These are phyloP conservation scores for Amaurobius ferox DNA, from an alignment of 2,888 invertebrate species.

Conservation along the genomic window DNA sequence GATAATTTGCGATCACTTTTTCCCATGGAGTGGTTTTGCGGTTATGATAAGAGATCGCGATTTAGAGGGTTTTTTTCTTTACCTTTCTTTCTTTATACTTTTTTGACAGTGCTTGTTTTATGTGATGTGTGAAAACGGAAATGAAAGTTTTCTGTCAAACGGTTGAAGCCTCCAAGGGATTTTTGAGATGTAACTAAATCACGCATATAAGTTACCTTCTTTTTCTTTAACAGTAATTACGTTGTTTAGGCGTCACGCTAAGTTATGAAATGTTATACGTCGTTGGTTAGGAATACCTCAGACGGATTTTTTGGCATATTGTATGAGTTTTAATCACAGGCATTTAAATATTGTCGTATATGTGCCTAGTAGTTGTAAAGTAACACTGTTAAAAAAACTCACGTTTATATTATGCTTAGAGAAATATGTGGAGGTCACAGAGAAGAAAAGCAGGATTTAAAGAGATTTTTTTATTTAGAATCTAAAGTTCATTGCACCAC, in stretches of 20 bases:
- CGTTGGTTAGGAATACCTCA: not conserved
- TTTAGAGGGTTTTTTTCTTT: not conserved
- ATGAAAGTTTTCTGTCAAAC: conserved; percentile 48
- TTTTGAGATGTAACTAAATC: not conserved
- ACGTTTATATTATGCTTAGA: too few relatives aligned
- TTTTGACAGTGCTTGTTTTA: conserved; percentile 35
- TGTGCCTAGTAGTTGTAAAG: too few relatives aligned
- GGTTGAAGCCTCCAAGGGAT: not conserved
- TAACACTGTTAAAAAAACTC: too few relatives aligned
- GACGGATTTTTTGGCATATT: too few relatives aligned
- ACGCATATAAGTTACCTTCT: not conserved
- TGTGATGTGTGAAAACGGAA: conserved; percentile 57
- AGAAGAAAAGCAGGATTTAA: too few relatives aligned
- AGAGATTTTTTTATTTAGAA: too few relatives aligned
- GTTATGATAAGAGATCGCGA: conserved; percentile 26
- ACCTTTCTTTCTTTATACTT: not conserved
- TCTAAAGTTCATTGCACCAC: too few relatives aligned
- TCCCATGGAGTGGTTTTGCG: conserved; percentile 59
- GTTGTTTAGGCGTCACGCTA: not conserved
- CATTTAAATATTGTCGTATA: too few relatives aligned
- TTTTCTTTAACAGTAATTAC: not conserved
- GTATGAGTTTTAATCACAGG: too few relatives aligned
- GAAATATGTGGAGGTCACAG: too few relatives aligned
- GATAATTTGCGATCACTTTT: conserved; percentile 52
- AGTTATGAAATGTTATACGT: not conserved